Percentiles rank a stretch among this genome's conserved stretches.
These are phyloP conservation scores for Lasiurus borealis DNA, from an alignment of 2,113 vertebrate genomes.

Conservation along the genomic window DNA sequence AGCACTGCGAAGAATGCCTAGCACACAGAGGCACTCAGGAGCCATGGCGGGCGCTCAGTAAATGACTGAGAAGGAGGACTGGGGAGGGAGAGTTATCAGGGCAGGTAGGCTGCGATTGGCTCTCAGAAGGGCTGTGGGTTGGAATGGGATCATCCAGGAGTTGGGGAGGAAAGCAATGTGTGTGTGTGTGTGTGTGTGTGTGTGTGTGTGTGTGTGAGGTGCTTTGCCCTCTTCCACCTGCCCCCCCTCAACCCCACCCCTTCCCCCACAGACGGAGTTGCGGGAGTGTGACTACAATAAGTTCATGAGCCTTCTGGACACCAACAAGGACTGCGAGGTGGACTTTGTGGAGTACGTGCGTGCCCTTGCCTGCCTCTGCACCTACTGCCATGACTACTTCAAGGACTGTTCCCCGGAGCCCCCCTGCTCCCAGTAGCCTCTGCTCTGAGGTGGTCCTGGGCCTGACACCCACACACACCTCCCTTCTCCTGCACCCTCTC, in stretches of 20 bases:
- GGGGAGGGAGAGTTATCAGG: background rate
- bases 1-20: background rate
- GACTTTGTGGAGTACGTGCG: slow-evolving; percentile 78
- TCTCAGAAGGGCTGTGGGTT: background rate
- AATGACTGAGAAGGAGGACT: background rate
- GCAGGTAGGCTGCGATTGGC: background rate
- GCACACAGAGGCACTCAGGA: fast-evolving
- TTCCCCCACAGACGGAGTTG: slow-evolving; percentile 15
- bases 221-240: background rate
- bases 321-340: slow-evolving; percentile 75
- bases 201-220: fast-evolving
- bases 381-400: slow-evolving; percentile 79
- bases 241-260: too few relatives aligned
- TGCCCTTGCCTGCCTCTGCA: slow-evolving; percentile 61
- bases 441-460: background rate
- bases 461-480: background rate
- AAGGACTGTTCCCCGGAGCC: background rate
- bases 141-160: background rate
- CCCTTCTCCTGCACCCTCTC: background rate
- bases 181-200: too few relatives aligned
- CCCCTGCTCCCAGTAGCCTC: slow-evolving; percentile 59
- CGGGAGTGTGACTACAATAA: slow-evolving; percentile 73
- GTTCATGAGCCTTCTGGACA: slow-evolving; percentile 73
- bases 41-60: background rate
- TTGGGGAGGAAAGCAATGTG: too few relatives aligned